These are phyloP conservation scores for Malurus leucopterus DNA, from an alignment of 2,797 vertebrate genomes.

Conservation along the genomic window DNA sequence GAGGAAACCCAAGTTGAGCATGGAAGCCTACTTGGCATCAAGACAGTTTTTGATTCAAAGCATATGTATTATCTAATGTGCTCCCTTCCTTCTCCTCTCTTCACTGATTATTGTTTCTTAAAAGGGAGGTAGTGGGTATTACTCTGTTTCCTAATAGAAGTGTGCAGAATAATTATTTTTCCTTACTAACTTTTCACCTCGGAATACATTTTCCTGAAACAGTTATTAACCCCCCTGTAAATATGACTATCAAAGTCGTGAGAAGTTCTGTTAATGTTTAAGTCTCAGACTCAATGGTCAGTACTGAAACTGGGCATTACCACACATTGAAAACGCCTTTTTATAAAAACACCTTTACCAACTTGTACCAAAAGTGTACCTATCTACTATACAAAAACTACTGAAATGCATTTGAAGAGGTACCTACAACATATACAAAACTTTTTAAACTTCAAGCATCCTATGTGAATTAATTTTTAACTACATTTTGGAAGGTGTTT, in stretches of 20 bases:
- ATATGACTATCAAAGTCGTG: background rate
- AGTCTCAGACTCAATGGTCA: background rate
- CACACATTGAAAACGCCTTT: background rate
- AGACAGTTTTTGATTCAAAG: background rate
- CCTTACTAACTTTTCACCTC: background rate
- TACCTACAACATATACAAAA: background rate
- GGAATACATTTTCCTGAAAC: background rate
- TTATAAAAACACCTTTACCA: background rate
- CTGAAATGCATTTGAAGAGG: background rate
- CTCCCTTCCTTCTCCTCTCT: background rate
- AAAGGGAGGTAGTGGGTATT: background rate
- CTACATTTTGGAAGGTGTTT: background rate
- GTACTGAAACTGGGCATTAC: background rate
- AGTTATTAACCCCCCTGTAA: background rate
- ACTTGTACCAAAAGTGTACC: background rate
- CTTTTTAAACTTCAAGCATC: background rate
- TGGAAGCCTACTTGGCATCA: background rate
- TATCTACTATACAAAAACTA: background rate
- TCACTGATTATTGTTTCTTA: background rate
- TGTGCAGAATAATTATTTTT: background rate
- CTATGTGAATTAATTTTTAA: background rate
- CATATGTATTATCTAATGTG: background rate
- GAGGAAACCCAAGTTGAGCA: background rate
- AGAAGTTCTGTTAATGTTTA: background rate
- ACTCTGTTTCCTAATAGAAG: background rate